Conservation (phyloP, 2,797 vertebrate genomes). For the Mallotus villosus region DNA sequence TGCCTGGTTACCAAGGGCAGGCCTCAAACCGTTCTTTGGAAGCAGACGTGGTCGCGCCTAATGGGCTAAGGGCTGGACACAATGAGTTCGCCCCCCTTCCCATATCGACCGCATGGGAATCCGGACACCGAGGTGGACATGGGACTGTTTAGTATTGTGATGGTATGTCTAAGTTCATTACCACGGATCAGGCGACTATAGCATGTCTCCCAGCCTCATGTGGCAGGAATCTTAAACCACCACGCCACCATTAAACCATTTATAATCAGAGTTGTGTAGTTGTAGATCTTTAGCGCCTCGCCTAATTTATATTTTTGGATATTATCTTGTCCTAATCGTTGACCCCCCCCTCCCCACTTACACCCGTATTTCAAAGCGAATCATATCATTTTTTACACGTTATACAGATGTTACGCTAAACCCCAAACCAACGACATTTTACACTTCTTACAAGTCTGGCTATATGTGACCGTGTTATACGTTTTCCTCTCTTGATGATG, state of each 20-base stretch:
- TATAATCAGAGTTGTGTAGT: not conserved
- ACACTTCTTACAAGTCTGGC: no score
- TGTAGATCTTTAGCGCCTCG: conserved; percentile 23
- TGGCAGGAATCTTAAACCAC: conserved; percentile 24
- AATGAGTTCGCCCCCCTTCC: conserved; percentile 63
- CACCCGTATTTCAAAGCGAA: no score
- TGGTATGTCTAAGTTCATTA: conserved; percentile 86
- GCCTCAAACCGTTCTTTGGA: conserved; percentile 64
- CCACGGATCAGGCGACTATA: conserved; percentile 67
- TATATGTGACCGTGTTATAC: no score
- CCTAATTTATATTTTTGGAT: not conserved
- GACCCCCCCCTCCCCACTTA: not conserved
- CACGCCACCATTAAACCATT: not conserved
- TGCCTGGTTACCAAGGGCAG: conserved; percentile 70
- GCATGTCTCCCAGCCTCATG: conserved; percentile 23
- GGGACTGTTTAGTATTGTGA: conserved; percentile 76
- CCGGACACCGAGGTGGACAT: conserved; percentile 73
- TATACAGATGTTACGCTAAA: no score
- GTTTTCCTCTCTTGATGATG: no score
- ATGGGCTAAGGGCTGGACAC: conserved; percentile 72
- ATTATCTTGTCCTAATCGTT: not conserved
- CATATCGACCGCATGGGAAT: conserved; percentile 78
- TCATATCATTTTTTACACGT: no score
- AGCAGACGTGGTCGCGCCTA: conserved; percentile 68
- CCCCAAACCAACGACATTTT: no score